Evolutionary conservation across 1,140 invertebrate genomes (phyloP).

Genomic region (Drosophila funebris): DNA sequence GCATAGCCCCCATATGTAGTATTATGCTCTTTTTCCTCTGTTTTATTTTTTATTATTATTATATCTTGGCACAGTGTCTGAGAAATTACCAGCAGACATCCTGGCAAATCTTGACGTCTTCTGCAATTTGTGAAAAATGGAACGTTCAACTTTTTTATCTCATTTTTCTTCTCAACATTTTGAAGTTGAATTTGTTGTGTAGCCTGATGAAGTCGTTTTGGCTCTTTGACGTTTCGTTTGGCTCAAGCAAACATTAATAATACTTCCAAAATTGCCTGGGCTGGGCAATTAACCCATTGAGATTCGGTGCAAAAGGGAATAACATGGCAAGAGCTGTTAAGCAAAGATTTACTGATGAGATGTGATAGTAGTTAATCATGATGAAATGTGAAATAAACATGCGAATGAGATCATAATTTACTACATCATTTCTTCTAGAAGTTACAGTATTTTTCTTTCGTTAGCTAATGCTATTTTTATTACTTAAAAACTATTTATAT

Average conservation of each 20-base stretch:
- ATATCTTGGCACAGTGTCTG: slow-evolving; percentile 30
- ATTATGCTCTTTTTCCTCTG: not conserved
- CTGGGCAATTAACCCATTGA: slow-evolving; percentile 47
- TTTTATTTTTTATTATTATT: slow-evolving; percentile 18
- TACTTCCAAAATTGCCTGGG: slow-evolving; percentile 34
- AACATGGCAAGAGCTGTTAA: not conserved
- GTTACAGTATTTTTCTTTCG: too few relatives aligned
- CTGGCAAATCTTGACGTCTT: slow-evolving; percentile 9
- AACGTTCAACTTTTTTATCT: not conserved
- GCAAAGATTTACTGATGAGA: not conserved
- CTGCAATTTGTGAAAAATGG: slow-evolving; percentile 26
- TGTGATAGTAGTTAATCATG: too few relatives aligned
- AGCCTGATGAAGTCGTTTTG: slow-evolving; percentile 30
- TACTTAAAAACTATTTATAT: too few relatives aligned
- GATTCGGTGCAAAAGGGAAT: not conserved
- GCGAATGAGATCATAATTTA: too few relatives aligned
- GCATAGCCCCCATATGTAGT: not conserved
- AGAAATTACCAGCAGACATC: slow-evolving; percentile 32
- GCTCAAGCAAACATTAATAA: slow-evolving; percentile 34
- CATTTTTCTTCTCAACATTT: not conserved
- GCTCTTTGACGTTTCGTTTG: slow-evolving; percentile 28
- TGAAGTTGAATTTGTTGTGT: not conserved
- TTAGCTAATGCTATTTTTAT: too few relatives aligned
- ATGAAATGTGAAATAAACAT: too few relatives aligned
- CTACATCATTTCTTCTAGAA: too few relatives aligned